Evolutionary conservation across 2,888 invertebrate genomes (phyloP), one percentile per base, ranked within the genome.

Genomic region (Panzeria rudis): DNA sequence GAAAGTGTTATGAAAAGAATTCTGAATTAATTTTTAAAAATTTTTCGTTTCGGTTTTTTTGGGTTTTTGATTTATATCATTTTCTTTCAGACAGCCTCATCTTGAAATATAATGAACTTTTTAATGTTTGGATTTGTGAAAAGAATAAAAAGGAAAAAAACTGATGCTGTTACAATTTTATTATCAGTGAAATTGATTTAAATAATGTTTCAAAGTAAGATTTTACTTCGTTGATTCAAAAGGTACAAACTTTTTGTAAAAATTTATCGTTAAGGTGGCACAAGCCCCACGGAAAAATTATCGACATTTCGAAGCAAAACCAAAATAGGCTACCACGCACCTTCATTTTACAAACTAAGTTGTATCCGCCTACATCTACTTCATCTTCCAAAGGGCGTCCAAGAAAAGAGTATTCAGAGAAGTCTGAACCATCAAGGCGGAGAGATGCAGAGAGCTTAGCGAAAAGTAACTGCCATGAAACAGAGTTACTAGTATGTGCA

Each of bases 381-480:
- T 35, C 35, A 35, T 35, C 35, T 35, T 35, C 41, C 41, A 41
- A 13, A 41, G 41, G 15, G n/a, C 5, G n/a, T 47, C 44, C 44
- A n/a, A 47, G 44, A 47, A 47, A 47, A 47, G 44, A 47, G 44
- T 47, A 47, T 47, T 47, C 44, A 47, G 44, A 47, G n/a, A 47
- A 47, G n/a, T 47, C 44, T 47, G 44, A 47, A 47, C n/a, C 3
- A 47, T 47, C 44, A 47, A 47, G 44, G 44, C n/a, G 17, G 44
- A 47, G 44, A 47, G 44, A 47, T 47, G 44, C 44, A n/a, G 44
- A 17, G n/a, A 47, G n/a, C 5, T n/a, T n/a, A 47, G 44, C 44
- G 44, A 47, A 47, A 47, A 47, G 17, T 47, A 47, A 47, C n/a
- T 47, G 44, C 44, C 44, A 47, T 47, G 44, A 47, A 47, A 47